phyloP scores from a whole-genome alignment of 2,888 invertebrate species.

The Cryptosula pallasiana region DNA sequence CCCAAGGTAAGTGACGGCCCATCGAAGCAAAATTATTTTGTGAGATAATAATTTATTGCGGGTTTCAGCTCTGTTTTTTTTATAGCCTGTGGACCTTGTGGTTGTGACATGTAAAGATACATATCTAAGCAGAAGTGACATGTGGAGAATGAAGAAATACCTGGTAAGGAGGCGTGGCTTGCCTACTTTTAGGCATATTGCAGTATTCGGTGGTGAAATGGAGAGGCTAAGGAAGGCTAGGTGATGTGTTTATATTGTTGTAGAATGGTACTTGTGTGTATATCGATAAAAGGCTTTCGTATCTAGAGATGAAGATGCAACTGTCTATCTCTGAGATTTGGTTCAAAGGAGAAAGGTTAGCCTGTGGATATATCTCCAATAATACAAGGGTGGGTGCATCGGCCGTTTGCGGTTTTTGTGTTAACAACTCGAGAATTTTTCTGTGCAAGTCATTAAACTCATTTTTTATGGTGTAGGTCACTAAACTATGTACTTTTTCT shows the following conservation, averaged over 20 bases:
- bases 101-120: conserved; percentile 96
- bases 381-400: conserved; percentile 79
- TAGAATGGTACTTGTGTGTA: conserved; percentile 87
- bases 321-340: conserved; percentile 81
- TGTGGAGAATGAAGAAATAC: conserved; percentile 89
- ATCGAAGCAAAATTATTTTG: background rate
- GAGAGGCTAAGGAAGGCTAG: no score
- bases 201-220: no score
- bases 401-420: no score
- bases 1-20: conserved; percentile 13
- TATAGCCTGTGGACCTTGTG: conserved; percentile 84
- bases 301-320: conserved; percentile 59
- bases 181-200: no score
- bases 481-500: no score
- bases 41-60: no score
- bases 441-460: no score
- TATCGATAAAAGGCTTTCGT: conserved; percentile 88
- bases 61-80: conserved; percentile 51
- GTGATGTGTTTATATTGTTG: no score
- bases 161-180: conserved; percentile 64
- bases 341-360: conserved; percentile 87
- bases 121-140: conserved; percentile 94
- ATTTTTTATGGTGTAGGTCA: no score
- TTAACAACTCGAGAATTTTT: no score
- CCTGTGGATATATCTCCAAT: conserved; percentile 88